Evolutionary conservation across 2,888 invertebrate species (phyloP), one percentile per base, ranked within the genome.

Genomic region (Mythimna ferrago): DNA sequence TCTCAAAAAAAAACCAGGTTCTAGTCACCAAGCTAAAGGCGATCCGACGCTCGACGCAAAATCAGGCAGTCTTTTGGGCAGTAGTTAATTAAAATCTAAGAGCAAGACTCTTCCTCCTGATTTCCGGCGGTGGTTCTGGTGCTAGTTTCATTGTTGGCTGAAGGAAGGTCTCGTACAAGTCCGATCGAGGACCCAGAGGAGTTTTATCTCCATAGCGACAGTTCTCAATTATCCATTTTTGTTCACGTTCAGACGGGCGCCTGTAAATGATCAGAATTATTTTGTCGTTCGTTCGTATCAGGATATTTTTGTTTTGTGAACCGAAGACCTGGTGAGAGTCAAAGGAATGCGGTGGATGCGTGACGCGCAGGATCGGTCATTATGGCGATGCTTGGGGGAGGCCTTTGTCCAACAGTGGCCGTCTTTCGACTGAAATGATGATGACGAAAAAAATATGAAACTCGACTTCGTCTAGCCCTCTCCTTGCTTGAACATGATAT

Each of bases 221-320:
- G 35, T 74, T 62, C 0, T 62, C 9, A 16, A 16, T 0, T 51
- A 75, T 74, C 75, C 75, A 75, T 9, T 19, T 32, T 19, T 44
- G 74, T 11, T 75, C 74, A 9, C 0, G 9, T n/a, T 0, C 0
- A 11, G 16, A 19, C 19, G 74, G 61, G 11, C 38, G 2, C 21
- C 75, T 75, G 75, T 6, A 32, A 56, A 61, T 3, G 2, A 9
- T 26, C 9, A n/a, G n/a, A 16, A 41, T 10, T 38, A 38, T 6
- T 41, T 51, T 10, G 16, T 41, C 0, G 32, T 51, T 62, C 19
- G 21, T 41, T 68, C 5, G 16, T 32, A 7, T 14, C 26, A 26
- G 26, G 26, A 11, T 11, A 26, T 21, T 54, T 32, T 32, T 32
- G 32, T 32, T 32, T 32, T 32, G 32, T 32, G 32, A 32, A 4